Base-by-base conservation (phyloP, 2,888 invertebrate genomes). In the Blastobasis lacticolella region DNA sequence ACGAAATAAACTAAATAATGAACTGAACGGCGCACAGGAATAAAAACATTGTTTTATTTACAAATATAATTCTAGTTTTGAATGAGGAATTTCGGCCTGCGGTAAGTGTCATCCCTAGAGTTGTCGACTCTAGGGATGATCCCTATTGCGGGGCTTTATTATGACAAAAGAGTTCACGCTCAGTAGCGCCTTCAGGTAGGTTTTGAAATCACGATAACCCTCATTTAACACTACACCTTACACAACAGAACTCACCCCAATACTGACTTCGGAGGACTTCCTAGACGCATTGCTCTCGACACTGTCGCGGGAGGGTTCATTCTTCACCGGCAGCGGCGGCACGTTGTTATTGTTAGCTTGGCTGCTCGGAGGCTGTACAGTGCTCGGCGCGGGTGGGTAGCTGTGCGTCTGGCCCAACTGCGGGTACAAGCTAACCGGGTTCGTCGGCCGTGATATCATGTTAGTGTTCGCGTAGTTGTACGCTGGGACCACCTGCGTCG, bases 381-480 rank as follows among this genome's bases (percentile, higher is more conserved):
- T 23, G 10, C 10, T 36, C 2, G 66, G 57, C 37, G 54, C 44
- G 36, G 75, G 60, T 2, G 84, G 82, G 54, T 85, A 87, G 0
- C 67, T 61, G 50, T 81, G 81, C 44, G 65, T 36, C 10, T 81
- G 86, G 55, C 59, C 73, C 36, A 82, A 52, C 51, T 78, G 79
- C 0, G 87, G 85, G 52, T 86, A 86, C 37, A 86, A 40, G 23
- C 23, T 23, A 23, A 23, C 23, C 6, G 85, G 84, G 10, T 78
- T 64, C 0, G 81, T 69, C 1, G 84, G 78, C 41, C 85, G 63
- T 0, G 85, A 64, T 58, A 87, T 84, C 81, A 88, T 75, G 44
- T 84, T 87, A 0, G 87, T 87, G 1, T 84, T 83, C 44, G 60
- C 79, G 53, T 82, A 87, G 57, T 85, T 87, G 59, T 84, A 87